Evolutionary conservation across 2,797 vertebrate species (phyloP).

Genomic region (Pseudomugil tenellus): DNA sequence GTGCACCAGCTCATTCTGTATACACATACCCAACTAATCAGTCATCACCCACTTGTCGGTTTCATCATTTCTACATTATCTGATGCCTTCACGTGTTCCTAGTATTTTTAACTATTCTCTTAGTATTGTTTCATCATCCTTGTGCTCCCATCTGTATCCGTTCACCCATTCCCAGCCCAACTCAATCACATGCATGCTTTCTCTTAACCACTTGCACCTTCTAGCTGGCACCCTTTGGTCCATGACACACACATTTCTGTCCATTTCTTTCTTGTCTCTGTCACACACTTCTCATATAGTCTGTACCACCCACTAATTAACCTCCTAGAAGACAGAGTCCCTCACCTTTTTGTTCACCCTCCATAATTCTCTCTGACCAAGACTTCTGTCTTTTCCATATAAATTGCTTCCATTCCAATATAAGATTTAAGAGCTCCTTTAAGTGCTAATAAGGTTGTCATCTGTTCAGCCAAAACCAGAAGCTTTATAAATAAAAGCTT

Average conservation of each 20-base stretch:
- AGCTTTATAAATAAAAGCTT: constrained; percentile 78
- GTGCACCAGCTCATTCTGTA: constrained; percentile 21
- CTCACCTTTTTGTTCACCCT: constrained; percentile 59
- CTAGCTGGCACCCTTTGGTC: constrained; percentile 47
- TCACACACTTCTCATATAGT: constrained; percentile 42
- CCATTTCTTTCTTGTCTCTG: constrained; percentile 21
- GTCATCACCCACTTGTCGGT: constrained; percentile 54
- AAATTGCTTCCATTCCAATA: constrained; percentile 61
- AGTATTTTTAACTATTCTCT: constrained; percentile 54
- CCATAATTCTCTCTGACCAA: constrained; percentile 46
- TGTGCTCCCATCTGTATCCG: constrained; percentile 44
- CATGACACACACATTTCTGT: constrained; percentile 23
- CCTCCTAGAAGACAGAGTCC: constrained; percentile 64
- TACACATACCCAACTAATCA: constrained; percentile 36
- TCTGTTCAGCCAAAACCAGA: constrained; percentile 78
- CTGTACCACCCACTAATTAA: constrained; percentile 61
- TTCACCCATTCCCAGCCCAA: constrained; percentile 41
- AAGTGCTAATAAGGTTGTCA: constrained; percentile 84
- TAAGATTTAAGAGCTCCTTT: constrained; percentile 78
- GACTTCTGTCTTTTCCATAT: constrained; percentile 49
- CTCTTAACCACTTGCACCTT: constrained; percentile 33
- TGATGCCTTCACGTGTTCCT: constrained; percentile 52
- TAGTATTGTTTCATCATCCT: constrained; percentile 38
- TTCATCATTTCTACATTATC: constrained; percentile 59
- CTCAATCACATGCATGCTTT: constrained; percentile 30